Evolutionary conservation across 2,797 vertebrate genomes (phyloP).

Genomic region (Nothura maculosa): DNA sequence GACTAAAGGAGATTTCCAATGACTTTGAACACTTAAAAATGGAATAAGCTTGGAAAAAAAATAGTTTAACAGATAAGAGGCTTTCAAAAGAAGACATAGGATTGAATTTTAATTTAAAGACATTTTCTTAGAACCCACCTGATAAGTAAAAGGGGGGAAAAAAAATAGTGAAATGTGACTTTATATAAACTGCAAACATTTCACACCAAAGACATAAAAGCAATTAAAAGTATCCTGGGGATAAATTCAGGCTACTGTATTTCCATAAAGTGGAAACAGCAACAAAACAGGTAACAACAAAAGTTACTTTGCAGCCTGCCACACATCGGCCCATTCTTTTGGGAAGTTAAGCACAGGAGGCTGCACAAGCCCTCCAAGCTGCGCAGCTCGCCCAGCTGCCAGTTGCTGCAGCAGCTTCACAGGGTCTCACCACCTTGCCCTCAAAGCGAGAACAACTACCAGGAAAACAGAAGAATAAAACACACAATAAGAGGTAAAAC

Average conservation of each 20-base stretch:
- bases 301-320: neutral
- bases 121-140: too few species aligned
- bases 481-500: neutral
- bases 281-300: too few species aligned
- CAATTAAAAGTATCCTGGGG: neutral
- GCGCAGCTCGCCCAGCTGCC: neutral
- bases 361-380: neutral
- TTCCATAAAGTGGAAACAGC: neutral
- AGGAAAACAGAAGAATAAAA: neutral
- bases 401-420: neutral
- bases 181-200: neutral
- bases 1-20: neutral
- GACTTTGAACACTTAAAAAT: neutral
- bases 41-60: neutral
- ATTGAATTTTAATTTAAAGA: neutral
- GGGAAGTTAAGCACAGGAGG: neutral
- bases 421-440: neutral
- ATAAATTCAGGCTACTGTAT: neutral
- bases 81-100: neutral
- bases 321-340: too few species aligned
- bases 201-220: neutral
- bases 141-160: neutral
- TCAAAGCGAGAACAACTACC: neutral
- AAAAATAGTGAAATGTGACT: neutral
- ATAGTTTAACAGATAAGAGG: neutral